These are phyloP conservation scores for Chinchilla lanigera DNA, from an alignment of 2,113 vertebrate genomes.

Conservation along the genomic window DNA sequence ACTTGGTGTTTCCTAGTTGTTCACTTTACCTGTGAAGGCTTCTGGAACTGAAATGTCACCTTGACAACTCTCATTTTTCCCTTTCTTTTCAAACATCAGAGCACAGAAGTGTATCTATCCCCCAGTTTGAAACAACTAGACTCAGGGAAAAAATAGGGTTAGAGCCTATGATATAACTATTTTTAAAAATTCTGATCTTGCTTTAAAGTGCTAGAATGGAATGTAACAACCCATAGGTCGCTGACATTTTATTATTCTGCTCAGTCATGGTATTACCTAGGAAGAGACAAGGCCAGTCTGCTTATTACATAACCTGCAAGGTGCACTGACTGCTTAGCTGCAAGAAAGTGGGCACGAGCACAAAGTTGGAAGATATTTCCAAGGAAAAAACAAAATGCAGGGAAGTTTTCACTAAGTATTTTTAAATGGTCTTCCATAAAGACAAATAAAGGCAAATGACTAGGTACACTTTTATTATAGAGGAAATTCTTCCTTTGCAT, in stretches of 20 bases:
- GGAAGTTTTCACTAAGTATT: constrained; percentile 9
- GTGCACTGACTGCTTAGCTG: neutral
- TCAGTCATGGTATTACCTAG: neutral
- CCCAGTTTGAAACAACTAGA: neutral
- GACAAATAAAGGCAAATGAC: constrained; percentile 48
- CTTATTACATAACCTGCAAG: constrained; percentile 50
- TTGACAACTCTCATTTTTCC: neutral
- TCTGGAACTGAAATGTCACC: constrained; percentile 5
- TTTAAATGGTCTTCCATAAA: constrained; percentile 48
- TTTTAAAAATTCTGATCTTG: constrained; percentile 7
- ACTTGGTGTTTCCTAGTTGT: neutral
- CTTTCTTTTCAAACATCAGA: constrained; percentile 24
- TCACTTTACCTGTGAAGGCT: neutral
- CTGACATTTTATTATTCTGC: neutral
- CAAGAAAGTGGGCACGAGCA: neutral
- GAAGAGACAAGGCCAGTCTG: neutral
- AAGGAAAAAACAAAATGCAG: neutral
- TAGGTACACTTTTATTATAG: neutral
- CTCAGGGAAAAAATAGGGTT: neutral
- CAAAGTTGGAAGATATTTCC: constrained; percentile 12
- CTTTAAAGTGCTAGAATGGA: constrained; percentile 5
- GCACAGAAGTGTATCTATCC: neutral
- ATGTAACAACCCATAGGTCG: neutral
- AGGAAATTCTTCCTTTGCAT: neutral
- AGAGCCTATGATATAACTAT: neutral